phyloP scores from a whole-genome alignment of 2,888 invertebrate genomes.

The Pristionchus fissidentatus region DNA sequence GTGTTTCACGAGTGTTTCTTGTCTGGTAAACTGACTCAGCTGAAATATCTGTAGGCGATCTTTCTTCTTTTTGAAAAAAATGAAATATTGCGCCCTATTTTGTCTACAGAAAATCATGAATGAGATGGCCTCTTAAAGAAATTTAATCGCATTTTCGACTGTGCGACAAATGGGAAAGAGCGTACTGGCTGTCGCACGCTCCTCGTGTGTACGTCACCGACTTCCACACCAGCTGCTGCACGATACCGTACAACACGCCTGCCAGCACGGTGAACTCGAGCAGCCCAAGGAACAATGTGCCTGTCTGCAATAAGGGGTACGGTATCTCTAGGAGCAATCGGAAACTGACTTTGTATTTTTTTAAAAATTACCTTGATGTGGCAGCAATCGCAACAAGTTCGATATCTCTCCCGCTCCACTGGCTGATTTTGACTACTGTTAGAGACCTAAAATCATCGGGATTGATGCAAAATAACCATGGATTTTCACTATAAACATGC shows the following conservation, averaged over 20 bases:
- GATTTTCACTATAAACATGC: neutral
- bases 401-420: neutral
- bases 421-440: slow-evolving; percentile 40
- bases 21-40: no score
- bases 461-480: neutral
- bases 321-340: no score
- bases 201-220: slow-evolving; percentile 48
- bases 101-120: no score
- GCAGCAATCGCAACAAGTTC: slow-evolving; percentile 71
- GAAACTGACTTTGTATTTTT: neutral
- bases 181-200: slow-evolving; percentile 24
- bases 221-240: slow-evolving; percentile 69
- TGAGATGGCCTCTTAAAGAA: slow-evolving; percentile 10
- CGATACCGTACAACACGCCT: slow-evolving; percentile 60
- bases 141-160: neutral
- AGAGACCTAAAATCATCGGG: neutral
- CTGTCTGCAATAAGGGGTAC: slow-evolving; percentile 56
- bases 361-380: slow-evolving; percentile 67
- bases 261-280: slow-evolving; percentile 64
- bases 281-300: slow-evolving; percentile 69
- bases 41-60: neutral
- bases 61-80: no score
- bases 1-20: neutral
- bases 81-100: no score
- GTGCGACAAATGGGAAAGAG: neutral